Evolutionary conservation across 2,797 vertebrate species (phyloP).

Genomic region (Leucoraja ocellata): DNA sequence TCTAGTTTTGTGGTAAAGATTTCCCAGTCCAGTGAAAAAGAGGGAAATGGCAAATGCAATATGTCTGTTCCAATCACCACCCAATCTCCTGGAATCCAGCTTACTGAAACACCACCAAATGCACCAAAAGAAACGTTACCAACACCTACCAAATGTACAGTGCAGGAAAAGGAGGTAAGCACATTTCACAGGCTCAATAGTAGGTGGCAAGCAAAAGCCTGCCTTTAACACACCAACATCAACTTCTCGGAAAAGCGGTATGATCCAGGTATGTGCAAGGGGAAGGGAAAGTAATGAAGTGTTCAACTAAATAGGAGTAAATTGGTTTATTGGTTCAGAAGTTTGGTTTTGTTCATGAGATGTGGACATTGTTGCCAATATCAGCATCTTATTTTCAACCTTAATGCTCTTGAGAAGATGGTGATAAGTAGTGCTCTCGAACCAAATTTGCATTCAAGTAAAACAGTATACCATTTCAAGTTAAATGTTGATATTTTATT

Average conservation of each 20-base stretch:
- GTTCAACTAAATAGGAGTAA: too few relatives aligned
- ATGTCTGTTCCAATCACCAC: background rate
- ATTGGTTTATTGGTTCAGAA: background rate
- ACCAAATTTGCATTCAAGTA: background rate
- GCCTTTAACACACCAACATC: background rate
- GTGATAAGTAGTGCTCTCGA: too few relatives aligned
- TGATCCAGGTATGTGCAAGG: constrained; percentile 30
- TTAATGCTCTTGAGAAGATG: too few relatives aligned
- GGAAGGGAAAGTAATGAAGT: background rate
- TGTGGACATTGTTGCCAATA: too few relatives aligned
- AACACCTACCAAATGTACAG: background rate
- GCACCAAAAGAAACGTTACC: background rate
- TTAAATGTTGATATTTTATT: background rate
- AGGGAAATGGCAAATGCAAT: constrained; percentile 48
- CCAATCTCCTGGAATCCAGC: too few relatives aligned
- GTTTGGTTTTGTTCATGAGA: background rate
- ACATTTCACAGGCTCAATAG: background rate
- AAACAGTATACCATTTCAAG: background rate
- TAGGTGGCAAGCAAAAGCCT: background rate
- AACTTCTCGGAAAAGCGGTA: background rate
- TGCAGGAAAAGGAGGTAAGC: background rate
- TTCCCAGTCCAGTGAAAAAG: constrained; percentile 61
- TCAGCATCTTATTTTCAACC: too few relatives aligned
- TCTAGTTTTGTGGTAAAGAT: constrained; percentile 77
- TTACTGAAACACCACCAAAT: background rate